Evolutionary conservation across 2,113 vertebrate genomes (phyloP).

Genomic region (Phrynosoma blainvillii): DNA sequence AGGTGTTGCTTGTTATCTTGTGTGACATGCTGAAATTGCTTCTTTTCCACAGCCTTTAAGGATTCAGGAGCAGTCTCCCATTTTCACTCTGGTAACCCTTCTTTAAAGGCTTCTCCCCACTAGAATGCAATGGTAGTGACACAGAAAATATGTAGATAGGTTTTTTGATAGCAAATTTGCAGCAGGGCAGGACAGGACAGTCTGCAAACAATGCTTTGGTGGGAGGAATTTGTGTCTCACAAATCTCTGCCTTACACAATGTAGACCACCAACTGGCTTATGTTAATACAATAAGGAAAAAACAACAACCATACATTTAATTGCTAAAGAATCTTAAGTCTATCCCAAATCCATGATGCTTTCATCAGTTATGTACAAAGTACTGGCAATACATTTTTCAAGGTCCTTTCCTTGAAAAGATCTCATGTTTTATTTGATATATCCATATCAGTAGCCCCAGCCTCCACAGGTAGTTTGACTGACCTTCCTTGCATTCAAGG

Average conservation of each 20-base stretch:
- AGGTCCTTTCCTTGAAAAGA: neutral
- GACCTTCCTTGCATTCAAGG: conserved; percentile 98
- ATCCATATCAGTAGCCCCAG: neutral
- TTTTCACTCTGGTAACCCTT: too few species aligned
- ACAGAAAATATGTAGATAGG: neutral
- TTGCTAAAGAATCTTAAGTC: neutral
- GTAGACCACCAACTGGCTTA: neutral
- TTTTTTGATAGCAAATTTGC: neutral
- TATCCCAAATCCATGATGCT: neutral
- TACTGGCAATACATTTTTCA: too few species aligned
- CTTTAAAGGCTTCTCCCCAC: neutral
- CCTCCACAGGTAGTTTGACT: conserved; percentile 6
- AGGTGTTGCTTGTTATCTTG: too few species aligned
- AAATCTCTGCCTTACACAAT: neutral
- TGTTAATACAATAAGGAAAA: neutral
- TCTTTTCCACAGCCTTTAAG: too few species aligned
- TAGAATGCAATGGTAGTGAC: neutral
- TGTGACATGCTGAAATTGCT: too few species aligned
- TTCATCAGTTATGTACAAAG: neutral
- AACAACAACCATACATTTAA: neutral
- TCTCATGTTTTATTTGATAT: neutral
- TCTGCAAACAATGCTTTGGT: neutral
- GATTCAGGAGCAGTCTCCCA: too few species aligned
- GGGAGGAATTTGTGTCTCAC: too few species aligned
- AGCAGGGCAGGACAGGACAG: too few species aligned